Percentiles rank a stretch among this genome's conserved stretches.
phyloP scores from a whole-genome alignment of 2,888 invertebrate genomes.

The Halictus quadricinctus region DNA sequence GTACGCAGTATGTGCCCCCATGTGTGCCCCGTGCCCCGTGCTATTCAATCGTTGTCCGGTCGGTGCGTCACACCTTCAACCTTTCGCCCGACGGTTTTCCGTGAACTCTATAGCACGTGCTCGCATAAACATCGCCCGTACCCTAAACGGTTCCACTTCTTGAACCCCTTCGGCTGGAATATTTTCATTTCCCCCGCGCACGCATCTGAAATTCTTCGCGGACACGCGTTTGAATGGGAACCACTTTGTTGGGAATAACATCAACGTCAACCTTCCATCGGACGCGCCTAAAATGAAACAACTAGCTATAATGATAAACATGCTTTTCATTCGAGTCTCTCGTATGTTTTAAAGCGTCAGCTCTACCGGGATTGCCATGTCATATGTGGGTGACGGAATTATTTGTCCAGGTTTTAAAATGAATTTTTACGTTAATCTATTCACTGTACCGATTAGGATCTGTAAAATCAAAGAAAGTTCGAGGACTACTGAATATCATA shows the following conservation, averaged over 20 bases:
- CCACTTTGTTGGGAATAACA: neutral
- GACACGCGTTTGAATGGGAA: neutral
- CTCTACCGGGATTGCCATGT: no score
- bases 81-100: conserved; percentile 16
- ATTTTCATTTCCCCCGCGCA: neutral
- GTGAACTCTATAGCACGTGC: conserved; percentile 37
- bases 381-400: no score
- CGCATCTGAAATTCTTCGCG: neutral
- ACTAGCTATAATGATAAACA: no score
- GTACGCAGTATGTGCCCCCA: conserved; percentile 6
- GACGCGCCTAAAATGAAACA: neutral
- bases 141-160: conserved; percentile 5
- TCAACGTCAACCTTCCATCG: neutral
- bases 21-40: conserved; percentile 36
- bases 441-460: no score
- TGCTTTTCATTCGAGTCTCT: no score
- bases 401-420: no score
- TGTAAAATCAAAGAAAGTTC: no score
- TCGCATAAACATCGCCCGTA: neutral
- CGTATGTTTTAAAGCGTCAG: no score
- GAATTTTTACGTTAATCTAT: no score
- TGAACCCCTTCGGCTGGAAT: neutral
- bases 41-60: conserved; percentile 12
- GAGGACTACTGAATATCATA: no score
- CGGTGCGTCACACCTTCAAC: conserved; percentile 50